Percentiles rank a stretch among this genome's conserved stretches.
Evolutionary conservation across 2,113 vertebrate genomes (phyloP).

Genomic region (Dermatemys mawii): DNA sequence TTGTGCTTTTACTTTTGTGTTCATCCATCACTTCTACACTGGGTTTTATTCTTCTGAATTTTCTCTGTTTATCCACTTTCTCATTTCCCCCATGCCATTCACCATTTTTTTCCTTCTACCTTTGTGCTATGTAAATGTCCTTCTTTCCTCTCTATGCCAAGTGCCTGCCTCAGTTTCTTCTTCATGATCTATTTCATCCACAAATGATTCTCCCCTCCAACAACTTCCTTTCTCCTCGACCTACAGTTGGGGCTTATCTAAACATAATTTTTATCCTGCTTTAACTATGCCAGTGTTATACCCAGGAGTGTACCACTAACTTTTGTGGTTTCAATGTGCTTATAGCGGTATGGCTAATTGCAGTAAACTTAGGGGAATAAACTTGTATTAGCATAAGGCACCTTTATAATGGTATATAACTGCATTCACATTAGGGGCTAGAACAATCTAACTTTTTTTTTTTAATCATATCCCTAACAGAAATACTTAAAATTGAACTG

Average conservation of each 20-base stretch:
- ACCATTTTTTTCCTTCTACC: not conserved
- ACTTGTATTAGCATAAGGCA: not conserved
- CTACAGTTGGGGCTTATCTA: not conserved
- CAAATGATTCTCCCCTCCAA: not conserved
- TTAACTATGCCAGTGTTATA: not conserved
- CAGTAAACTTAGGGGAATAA: not conserved
- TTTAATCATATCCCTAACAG: not conserved
- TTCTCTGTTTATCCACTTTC: not conserved
- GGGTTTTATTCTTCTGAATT: not conserved
- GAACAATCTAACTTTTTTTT: not conserved
- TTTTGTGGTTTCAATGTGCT: not conserved
- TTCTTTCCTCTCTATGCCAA: not conserved
- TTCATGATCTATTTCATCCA: too few species aligned
- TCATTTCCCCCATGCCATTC: not conserved
- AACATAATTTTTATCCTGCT: not conserved
- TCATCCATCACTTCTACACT: not conserved
- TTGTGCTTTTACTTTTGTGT: not conserved
- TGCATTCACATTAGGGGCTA: not conserved
- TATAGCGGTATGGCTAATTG: not conserved
- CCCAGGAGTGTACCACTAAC: not conserved
- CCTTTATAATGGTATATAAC: not conserved
- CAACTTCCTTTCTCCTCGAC: not conserved
- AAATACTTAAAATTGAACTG: not conserved
- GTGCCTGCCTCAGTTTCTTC: not conserved
- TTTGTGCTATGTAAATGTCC: not conserved